Evolutionary conservation across 2,797 vertebrate genomes (phyloP), one percentile per base, ranked within the genome.

Genomic region (Paguma larvata): DNA sequence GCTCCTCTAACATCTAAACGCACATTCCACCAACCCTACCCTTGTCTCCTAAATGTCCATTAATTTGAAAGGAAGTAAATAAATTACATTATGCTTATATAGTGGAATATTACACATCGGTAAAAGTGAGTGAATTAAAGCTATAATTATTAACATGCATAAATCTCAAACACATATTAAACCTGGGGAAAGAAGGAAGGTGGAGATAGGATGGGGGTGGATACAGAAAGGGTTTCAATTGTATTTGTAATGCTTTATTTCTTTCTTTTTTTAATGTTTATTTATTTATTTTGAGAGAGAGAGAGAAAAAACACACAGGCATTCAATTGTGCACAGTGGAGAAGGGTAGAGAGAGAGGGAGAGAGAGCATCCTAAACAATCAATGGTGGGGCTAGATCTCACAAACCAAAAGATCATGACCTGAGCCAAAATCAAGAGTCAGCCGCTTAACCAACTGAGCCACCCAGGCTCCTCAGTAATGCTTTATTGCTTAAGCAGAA

Each of bases 401-500:
- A 59, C 56, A 59, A 59, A 9, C 56, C 6, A 19, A 59, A 59
- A 59, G 56, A 23, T 59, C 21, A 59, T 21, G 56, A 23, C 56
- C 56, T 59, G 56, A 23, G 56, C 21, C 21, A 7, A 59, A 59
- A 59, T 59, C 21, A 59, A 59, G 53, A 56, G 21, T 59, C 56
- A 59, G 56, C 21, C 56, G 23, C 56, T 23, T 59, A 59, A 59
- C 56, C 56, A 59, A 59, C 56, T 59, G 56, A 23, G 56, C 56
- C 56, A 23, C 56, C 56, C 56, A 59, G 56, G 56, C 56, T 23
- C 8, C 8, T 21, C 3, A 3, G 46, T 15, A 89, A 63, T 18
- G 14, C 48, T 88, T 95, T 80, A 30, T 70, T 92, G 78, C 77
- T 92, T 67, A 83, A 51, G n/a, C 30, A 97, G 34, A 89, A 90